Conservation (phyloP, 2,888 invertebrate genomes). For the Pseudoips prasinana region DNA sequence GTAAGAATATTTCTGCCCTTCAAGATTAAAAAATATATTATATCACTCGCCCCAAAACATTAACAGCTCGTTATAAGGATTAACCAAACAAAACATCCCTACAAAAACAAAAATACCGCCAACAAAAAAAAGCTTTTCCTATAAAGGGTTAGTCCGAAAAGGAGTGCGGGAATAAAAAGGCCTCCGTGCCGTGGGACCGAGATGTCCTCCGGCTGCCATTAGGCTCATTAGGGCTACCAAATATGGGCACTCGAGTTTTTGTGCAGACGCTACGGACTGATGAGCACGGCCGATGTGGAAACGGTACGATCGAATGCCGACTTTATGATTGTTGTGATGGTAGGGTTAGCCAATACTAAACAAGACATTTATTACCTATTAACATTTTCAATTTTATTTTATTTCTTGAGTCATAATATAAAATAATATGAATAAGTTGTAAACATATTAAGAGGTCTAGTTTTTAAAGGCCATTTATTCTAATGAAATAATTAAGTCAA, state of each 20-base stretch:
- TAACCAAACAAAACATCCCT: not conserved
- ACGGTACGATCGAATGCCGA: constrained; percentile 33
- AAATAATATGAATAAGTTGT: too few relatives aligned
- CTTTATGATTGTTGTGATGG: constrained; percentile 31
- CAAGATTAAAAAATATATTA: too few relatives aligned
- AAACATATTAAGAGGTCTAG: too few relatives aligned
- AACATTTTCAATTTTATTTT: too few relatives aligned
- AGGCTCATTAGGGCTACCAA: constrained; percentile 62
- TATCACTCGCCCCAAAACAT: too few relatives aligned
- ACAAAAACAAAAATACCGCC: not conserved
- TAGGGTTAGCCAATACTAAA: constrained; percentile 7
- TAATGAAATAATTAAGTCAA: too few relatives aligned
- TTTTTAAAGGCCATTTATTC: too few relatives aligned
- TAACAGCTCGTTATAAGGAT: too few relatives aligned
- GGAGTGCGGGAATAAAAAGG: constrained; percentile 41
- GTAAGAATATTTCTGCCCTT: too few relatives aligned
- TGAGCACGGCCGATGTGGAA: constrained; percentile 32
- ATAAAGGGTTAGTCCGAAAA: constrained; percentile 13
- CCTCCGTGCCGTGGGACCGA: constrained; percentile 52
- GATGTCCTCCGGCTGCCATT: constrained; percentile 43
- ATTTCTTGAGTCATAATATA: too few relatives aligned
- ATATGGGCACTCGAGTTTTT: constrained; percentile 56
- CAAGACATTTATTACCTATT: too few relatives aligned
- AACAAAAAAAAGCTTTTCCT: too few relatives aligned
- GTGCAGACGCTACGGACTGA: constrained; percentile 31